Evolutionary conservation across 2,797 vertebrate genomes (phyloP).

Genomic region (Lepilemur ruficaudatus): DNA sequence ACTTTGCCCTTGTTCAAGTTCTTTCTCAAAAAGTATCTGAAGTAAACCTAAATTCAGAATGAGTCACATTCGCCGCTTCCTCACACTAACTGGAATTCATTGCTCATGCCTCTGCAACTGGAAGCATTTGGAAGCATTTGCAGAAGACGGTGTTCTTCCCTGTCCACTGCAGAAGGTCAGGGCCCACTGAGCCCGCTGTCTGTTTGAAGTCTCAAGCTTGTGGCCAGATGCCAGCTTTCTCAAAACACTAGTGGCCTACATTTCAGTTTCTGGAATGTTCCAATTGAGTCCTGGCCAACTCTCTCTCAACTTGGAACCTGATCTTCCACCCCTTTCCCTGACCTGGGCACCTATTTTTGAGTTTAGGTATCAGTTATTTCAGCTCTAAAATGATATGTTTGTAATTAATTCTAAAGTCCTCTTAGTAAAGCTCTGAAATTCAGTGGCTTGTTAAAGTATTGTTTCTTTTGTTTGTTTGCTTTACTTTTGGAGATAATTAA

Average conservation of each 20-base stretch:
- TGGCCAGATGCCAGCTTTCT: not conserved
- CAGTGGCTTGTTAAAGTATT: not conserved
- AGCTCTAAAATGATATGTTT: not conserved
- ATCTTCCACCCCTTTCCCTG: not conserved
- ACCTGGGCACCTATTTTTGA: not conserved
- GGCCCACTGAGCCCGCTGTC: not conserved
- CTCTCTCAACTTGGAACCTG: not conserved
- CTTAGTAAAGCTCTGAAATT: not conserved
- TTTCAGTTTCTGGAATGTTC: not conserved
- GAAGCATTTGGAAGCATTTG: not conserved
- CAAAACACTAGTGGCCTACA: not conserved
- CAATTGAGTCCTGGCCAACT: not conserved
- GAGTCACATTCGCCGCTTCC: not conserved
- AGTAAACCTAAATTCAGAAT: not conserved
- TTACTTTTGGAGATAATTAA: constrained; percentile 40
- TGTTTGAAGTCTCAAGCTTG: not conserved
- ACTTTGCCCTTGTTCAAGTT: not conserved
- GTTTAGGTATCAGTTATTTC: not conserved
- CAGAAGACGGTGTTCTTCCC: not conserved
- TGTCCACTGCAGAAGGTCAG: not conserved
- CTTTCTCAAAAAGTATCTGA: not conserved
- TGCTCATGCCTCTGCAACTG: not conserved
- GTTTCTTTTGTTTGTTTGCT: not conserved
- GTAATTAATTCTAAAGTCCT: not conserved
- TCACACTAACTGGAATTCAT: not conserved